phyloP scores from a whole-genome alignment of 2,113 vertebrate genomes.

The Alectura lathami region DNA sequence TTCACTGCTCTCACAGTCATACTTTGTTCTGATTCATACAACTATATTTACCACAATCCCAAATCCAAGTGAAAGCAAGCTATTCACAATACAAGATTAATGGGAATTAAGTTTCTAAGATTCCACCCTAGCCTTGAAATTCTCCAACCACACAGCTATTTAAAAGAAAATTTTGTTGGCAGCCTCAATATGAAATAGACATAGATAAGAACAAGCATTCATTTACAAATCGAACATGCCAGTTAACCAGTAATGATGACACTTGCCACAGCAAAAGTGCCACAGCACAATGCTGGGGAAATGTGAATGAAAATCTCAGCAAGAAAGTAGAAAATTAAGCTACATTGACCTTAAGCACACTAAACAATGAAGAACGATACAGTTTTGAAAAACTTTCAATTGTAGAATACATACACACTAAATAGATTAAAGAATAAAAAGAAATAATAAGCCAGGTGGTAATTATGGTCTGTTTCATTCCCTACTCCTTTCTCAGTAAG shows the following conservation, averaged over 20 bases:
- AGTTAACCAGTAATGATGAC: neutral
- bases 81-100: neutral
- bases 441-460: neutral
- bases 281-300: neutral
- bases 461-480: neutral
- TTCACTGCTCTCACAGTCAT: neutral
- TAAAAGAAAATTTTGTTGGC: neutral
- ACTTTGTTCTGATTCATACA: neutral
- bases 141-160: neutral
- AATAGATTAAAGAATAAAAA: neutral
- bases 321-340: neutral
- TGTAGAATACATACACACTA: neutral
- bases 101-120: neutral
- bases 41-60: neutral
- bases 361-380: neutral
- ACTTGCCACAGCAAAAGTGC: neutral
- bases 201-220: neutral
- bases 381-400: neutral
- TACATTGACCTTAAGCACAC: neutral
- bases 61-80: neutral
- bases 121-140: neutral
- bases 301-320: neutral
- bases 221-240: neutral
- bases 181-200: neutral
- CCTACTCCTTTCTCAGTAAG: neutral